These are phyloP conservation scores for Stenotaenia linearis DNA, from an alignment of 2,888 invertebrate genomes.

Conservation along the genomic window DNA sequence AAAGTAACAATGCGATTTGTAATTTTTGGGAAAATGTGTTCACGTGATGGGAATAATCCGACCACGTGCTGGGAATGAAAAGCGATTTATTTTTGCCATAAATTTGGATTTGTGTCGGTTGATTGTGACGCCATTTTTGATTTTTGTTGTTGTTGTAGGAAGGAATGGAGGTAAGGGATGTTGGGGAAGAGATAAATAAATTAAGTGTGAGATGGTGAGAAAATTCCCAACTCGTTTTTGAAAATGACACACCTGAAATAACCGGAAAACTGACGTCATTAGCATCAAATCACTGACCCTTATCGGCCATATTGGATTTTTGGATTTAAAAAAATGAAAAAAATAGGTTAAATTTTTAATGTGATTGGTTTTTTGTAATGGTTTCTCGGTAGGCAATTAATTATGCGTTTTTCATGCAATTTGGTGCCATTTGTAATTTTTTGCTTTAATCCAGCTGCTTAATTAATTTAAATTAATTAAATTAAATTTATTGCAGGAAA, in stretches of 20 bases:
- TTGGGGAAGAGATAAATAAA: constrained; percentile 2
- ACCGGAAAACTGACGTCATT: constrained; percentile 4
- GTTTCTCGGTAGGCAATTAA: too few species aligned
- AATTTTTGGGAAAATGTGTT: not conserved
- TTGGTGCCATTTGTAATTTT: not conserved
- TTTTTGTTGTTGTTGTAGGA: not conserved
- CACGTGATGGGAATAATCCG: not conserved
- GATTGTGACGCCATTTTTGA: not conserved
- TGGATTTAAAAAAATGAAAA: not conserved
- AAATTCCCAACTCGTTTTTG: not conserved
- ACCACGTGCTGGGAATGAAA: not conserved
- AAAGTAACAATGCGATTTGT: not conserved
- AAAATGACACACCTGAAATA: constrained; percentile 11
- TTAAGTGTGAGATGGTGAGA: not conserved
- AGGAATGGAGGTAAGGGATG: not conserved
- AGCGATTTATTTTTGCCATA: not conserved
- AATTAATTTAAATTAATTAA: not conserved
- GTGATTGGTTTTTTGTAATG: not conserved
- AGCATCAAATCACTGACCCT: not conserved
- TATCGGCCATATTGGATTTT: not conserved
- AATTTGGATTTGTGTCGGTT: not conserved
- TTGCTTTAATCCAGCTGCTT: not conserved
- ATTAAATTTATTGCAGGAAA: constrained; percentile 48
- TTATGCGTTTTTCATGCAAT: not conserved
- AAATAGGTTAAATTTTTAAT: not conserved